Evolutionary conservation across 2,888 invertebrate genomes (phyloP).

Genomic region (Thymelicus acteon): DNA sequence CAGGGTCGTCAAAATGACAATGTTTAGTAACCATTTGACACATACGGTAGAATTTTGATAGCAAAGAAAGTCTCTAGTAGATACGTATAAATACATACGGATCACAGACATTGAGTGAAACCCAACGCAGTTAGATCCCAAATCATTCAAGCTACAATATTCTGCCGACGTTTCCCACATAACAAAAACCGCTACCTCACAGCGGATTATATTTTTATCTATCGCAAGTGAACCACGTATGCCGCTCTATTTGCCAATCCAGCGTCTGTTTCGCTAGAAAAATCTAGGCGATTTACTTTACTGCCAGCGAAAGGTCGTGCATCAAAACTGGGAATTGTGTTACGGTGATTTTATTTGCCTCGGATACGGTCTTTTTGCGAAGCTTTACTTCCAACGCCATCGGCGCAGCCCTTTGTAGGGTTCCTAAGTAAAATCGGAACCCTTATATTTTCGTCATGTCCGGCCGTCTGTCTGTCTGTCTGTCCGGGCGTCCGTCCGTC

Average conservation of each 20-base stretch:
- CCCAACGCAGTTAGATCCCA: background rate
- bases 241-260: constrained; percentile 58
- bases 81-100: too few relatives aligned
- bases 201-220: constrained; percentile 47
- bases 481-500: too few relatives aligned
- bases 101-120: background rate
- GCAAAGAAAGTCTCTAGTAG: too few relatives aligned
- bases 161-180: constrained; percentile 1
- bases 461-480: too few relatives aligned
- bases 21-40: too few relatives aligned
- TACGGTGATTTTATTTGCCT: constrained; percentile 54
- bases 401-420: background rate
- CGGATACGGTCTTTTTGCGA: constrained; percentile 49
- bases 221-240: constrained; percentile 42
- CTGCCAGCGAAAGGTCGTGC: constrained; percentile 50
- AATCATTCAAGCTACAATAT: constrained; percentile 10
- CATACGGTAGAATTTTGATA: too few relatives aligned
- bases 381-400: constrained; percentile 47
- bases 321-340: constrained; percentile 53
- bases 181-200: constrained; percentile 9
- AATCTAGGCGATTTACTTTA: constrained; percentile 60
- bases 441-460: too few relatives aligned
- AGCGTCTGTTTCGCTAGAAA: constrained; percentile 57
- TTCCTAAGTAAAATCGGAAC: too few relatives aligned
- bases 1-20: too few relatives aligned